Evolutionary conservation across 2,888 invertebrate species (phyloP).

Genomic region (Campaea margaritaria): DNA sequence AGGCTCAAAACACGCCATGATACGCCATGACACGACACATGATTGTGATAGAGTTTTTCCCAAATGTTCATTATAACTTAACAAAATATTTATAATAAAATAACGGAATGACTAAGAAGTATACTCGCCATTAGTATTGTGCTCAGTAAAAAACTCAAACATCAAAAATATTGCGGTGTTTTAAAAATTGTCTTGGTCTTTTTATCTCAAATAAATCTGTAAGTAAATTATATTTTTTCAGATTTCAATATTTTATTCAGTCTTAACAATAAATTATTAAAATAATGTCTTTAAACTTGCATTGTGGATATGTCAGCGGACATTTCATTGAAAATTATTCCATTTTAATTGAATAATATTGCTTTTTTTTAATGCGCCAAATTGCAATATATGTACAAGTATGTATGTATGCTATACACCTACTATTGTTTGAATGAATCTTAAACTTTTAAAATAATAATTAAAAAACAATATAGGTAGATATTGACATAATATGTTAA

Average conservation of each 20-base stretch:
- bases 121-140: conserved; percentile 56
- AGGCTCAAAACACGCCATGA: neutral
- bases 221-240: conserved; percentile 45
- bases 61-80: conserved; percentile 1
- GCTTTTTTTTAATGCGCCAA: too few relatives aligned
- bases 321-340: too few relatives aligned
- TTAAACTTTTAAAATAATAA: too few relatives aligned
- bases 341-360: too few relatives aligned
- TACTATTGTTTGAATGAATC: too few relatives aligned
- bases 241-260: conserved; percentile 68
- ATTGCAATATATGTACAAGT: too few relatives aligned
- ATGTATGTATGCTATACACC: too few relatives aligned
- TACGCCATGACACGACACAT: neutral
- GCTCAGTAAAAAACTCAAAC: conserved; percentile 44
- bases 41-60: neutral
- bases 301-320: neutral
- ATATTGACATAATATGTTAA: too few relatives aligned
- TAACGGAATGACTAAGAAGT: conserved; percentile 63
- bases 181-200: conserved; percentile 2
- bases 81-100: neutral
- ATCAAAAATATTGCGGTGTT: conserved; percentile 36
- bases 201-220: conserved; percentile 24
- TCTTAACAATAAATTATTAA: conserved; percentile 72
- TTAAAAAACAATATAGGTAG: too few relatives aligned
- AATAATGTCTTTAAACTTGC: conserved; percentile 47